These are phyloP conservation scores for Trisateles emortualis DNA, from an alignment of 2,888 invertebrate species.

Conservation along the genomic window DNA sequence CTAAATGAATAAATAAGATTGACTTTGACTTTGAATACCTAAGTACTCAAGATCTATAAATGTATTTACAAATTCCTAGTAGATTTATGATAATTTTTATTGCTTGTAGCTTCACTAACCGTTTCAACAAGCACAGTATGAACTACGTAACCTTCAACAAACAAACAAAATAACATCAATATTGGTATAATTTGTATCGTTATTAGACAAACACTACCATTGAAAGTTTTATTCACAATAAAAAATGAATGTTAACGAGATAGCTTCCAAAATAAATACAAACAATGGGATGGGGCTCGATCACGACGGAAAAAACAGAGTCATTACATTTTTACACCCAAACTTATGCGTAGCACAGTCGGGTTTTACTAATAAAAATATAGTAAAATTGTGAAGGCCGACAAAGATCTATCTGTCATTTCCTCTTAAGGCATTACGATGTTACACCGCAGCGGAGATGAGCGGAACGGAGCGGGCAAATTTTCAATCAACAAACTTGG, in stretches of 20 bases:
- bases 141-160: neutral
- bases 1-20: too few species aligned
- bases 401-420: neutral
- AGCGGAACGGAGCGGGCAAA: neutral
- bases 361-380: slow-evolving; percentile 6
- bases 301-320: slow-evolving; percentile 45
- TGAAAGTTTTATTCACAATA: slow-evolving; percentile 44
- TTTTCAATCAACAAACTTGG: neutral
- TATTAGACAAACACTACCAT: slow-evolving; percentile 42
- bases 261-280: slow-evolving; percentile 35
- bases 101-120: too few species aligned
- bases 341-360: slow-evolving; percentile 36
- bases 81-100: too few species aligned
- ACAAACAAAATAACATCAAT: slow-evolving; percentile 10
- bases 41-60: too few species aligned
- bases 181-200: slow-evolving; percentile 14
- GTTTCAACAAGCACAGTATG: too few species aligned
- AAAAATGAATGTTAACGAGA: slow-evolving; percentile 46
- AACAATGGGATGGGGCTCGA: slow-evolving; percentile 24
- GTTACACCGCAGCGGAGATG: neutral
- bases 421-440: neutral
- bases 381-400: neutral
- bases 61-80: too few species aligned
- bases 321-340: slow-evolving; percentile 43
- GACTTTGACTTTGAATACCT: too few species aligned